A percentile compares a stretch with the other conserved stretches of the same genome.
Evolutionary conservation across 92 coral and sea anemone species (phyloP).

Genomic region (Porites divaricata): DNA sequence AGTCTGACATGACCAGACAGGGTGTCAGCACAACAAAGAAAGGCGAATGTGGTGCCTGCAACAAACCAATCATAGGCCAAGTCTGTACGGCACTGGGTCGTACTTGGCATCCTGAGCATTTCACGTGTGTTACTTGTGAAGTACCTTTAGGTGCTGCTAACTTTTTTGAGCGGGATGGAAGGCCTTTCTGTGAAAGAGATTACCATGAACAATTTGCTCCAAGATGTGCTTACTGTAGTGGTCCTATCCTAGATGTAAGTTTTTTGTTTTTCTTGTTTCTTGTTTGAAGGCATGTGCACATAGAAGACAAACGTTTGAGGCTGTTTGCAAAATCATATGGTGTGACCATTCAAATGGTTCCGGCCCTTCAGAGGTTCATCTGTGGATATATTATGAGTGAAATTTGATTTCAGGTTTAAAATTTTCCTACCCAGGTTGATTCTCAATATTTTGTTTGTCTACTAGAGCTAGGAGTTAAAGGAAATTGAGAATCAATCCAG

Average conservation of each 20-base stretch:
- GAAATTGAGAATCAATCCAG: no score
- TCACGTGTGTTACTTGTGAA: slow-evolving; percentile 96
- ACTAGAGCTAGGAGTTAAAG: no score
- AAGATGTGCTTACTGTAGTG: slow-evolving; percentile 97
- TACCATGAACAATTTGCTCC: slow-evolving; percentile 99
- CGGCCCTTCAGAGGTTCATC: no score
- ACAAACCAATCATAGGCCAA: slow-evolving; percentile 97
- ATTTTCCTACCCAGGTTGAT: no score
- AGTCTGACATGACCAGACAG: slow-evolving; percentile 97
- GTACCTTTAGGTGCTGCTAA: slow-evolving; percentile 91
- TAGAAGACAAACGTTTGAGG: no score
- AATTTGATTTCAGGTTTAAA: no score
- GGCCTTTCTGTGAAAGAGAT: slow-evolving; percentile 96
- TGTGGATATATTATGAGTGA: no score
- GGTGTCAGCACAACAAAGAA: slow-evolving; percentile 99
- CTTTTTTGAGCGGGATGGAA: slow-evolving; percentile 99
- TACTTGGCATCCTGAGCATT: slow-evolving; percentile 99
- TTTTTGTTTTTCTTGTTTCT: neutral
- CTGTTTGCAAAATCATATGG: no score
- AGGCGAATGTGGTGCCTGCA: slow-evolving; percentile 95
- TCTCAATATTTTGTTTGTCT: no score
- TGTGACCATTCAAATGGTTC: no score
- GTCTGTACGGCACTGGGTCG: slow-evolving; percentile 98
- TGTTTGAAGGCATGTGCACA: neutral
- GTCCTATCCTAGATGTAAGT: slow-evolving; percentile 98